Evolutionary conservation across 2,888 invertebrate genomes (phyloP).

Genomic region (Digitonthophagus gazella): DNA sequence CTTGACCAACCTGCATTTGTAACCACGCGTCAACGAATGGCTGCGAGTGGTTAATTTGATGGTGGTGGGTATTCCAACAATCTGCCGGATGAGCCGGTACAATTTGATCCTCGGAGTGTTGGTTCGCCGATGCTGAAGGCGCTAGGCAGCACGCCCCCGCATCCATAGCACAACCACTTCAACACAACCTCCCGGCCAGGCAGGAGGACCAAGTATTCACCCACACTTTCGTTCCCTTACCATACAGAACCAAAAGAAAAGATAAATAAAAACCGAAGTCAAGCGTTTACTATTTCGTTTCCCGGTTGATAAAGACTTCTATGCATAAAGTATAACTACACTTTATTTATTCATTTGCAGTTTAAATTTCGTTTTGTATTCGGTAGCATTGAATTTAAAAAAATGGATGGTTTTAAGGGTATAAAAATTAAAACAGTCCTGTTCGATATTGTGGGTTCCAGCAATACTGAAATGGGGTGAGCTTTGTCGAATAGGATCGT

Average conservation of each 20-base stretch:
- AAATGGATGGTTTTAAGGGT: constrained; percentile 1
- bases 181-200: constrained; percentile 32
- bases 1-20: constrained; percentile 46
- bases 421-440: neutral
- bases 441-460: neutral
- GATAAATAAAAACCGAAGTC: neutral
- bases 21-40: constrained; percentile 51
- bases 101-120: constrained; percentile 50
- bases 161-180: constrained; percentile 46
- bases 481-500: neutral
- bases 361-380: constrained; percentile 2
- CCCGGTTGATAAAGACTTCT: neutral
- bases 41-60: constrained; percentile 38
- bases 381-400: neutral
- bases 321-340: neutral
- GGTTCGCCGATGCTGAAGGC: constrained; percentile 43
- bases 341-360: constrained; percentile 4
- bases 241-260: neutral
- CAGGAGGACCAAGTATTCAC: constrained; percentile 29
- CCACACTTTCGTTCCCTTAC: constrained; percentile 9
- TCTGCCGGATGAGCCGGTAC: constrained; percentile 47
- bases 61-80: constrained; percentile 50
- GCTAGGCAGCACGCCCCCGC: constrained; percentile 50
- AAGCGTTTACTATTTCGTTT: neutral
- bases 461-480: neutral